These are phyloP conservation scores for Antrozous pallidus DNA, from an alignment of 2,797 vertebrate species.

Conservation along the genomic window DNA sequence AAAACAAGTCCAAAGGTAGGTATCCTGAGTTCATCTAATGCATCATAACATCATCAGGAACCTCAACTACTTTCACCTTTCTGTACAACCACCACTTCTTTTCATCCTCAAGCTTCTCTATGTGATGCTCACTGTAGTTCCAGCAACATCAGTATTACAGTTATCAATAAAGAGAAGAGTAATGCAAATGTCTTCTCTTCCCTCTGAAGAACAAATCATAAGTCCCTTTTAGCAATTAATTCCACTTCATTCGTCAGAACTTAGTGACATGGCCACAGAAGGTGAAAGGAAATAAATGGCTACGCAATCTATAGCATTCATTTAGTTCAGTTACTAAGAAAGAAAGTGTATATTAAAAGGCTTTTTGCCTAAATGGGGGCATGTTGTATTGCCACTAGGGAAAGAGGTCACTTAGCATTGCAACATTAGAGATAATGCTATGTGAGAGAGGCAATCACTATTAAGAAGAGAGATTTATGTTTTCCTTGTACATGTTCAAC, in stretches of 20 bases:
- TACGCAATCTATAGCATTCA: neutral
- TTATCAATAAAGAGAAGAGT: neutral
- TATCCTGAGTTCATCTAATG: neutral
- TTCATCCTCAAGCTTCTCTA: neutral
- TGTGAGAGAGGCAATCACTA: neutral
- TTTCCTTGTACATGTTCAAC: neutral
- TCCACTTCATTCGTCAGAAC: neutral
- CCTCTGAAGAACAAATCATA: neutral
- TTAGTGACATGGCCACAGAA: neutral
- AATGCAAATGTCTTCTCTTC: neutral
- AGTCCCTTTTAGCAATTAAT: neutral
- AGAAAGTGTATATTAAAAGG: neutral
- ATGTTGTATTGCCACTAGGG: neutral
- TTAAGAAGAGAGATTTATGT: neutral
- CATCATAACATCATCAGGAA: neutral
- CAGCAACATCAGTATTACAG: neutral
- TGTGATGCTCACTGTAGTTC: neutral
- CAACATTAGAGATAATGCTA: neutral
- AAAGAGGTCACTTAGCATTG: neutral
- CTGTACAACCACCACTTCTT: neutral
- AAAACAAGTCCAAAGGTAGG: neutral
- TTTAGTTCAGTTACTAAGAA: neutral
- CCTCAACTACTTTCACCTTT: neutral
- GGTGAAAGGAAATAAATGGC: neutral
- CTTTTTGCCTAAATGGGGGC: neutral